Evolutionary conservation across 2,888 invertebrate genomes (phyloP).

Genomic region (Phengaris arion): DNA sequence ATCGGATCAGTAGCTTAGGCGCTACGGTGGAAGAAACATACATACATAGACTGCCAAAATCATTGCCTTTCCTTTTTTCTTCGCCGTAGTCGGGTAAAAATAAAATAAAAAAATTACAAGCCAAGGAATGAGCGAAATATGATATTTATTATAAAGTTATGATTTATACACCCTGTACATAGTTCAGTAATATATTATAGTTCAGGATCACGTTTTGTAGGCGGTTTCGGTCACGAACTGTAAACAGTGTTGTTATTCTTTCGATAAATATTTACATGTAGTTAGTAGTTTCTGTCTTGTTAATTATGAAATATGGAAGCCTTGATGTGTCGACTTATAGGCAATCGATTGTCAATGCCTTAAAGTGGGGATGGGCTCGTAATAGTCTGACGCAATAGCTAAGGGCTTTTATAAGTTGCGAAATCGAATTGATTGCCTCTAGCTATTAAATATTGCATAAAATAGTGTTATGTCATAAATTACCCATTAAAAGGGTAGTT

Average conservation of each 20-base stretch:
- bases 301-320: slow-evolving; percentile 26
- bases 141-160: neutral
- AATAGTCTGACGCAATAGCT: neutral
- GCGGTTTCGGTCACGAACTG: slow-evolving; percentile 39
- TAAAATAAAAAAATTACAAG: no score
- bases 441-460: neutral
- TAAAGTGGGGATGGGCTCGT: neutral
- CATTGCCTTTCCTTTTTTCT: no score
- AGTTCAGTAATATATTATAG: slow-evolving; percentile 40
- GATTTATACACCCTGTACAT: slow-evolving; percentile 35
- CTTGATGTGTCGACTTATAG: slow-evolving; percentile 13
- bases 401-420: neutral
- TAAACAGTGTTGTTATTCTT: slow-evolving; percentile 43
- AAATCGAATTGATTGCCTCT: neutral
- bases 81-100: no score
- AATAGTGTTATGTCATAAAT: neutral
- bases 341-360: neutral
- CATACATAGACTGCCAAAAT: no score
- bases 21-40: no score
- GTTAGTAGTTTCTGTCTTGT: slow-evolving; percentile 13
- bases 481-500: neutral
- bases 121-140: neutral
- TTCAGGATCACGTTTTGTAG: slow-evolving; percentile 42
- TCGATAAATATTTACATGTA: slow-evolving; percentile 23
- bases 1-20: no score